Conservation (phyloP, 2,113 vertebrate species). For the Phylloscopus trochilus region DNA sequence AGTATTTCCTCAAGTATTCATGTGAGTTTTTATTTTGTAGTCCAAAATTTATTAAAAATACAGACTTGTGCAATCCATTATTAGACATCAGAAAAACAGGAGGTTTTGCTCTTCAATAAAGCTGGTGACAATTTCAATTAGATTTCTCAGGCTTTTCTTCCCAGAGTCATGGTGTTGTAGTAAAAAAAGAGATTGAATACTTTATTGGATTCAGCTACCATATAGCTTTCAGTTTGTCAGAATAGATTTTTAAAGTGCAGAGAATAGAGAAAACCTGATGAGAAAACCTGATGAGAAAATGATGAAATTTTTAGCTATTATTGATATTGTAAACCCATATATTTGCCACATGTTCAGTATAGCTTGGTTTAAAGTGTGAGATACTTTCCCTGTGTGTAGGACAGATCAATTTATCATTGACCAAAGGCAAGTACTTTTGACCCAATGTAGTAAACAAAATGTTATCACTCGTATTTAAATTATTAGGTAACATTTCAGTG, state of each 20-base stretch:
- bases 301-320: neutral
- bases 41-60: neutral
- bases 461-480: neutral
- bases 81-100: neutral
- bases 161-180: neutral
- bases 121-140: neutral
- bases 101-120: constrained; percentile 17
- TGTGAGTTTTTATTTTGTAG: neutral
- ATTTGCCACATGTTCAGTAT: neutral
- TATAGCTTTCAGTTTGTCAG: neutral
- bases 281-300: neutral
- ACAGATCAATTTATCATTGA: neutral
- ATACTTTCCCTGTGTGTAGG: neutral
- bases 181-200: neutral
- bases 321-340: neutral
- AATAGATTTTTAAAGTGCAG: neutral
- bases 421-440: neutral
- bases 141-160: neutral
- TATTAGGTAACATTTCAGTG: neutral
- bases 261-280: neutral
- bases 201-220: neutral
- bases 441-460: neutral
- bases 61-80: neutral
- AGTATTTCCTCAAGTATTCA: neutral
- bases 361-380: neutral